Evolutionary conservation across 2,797 vertebrate genomes (phyloP).

Genomic region (Yasuhikotakia modesta): DNA sequence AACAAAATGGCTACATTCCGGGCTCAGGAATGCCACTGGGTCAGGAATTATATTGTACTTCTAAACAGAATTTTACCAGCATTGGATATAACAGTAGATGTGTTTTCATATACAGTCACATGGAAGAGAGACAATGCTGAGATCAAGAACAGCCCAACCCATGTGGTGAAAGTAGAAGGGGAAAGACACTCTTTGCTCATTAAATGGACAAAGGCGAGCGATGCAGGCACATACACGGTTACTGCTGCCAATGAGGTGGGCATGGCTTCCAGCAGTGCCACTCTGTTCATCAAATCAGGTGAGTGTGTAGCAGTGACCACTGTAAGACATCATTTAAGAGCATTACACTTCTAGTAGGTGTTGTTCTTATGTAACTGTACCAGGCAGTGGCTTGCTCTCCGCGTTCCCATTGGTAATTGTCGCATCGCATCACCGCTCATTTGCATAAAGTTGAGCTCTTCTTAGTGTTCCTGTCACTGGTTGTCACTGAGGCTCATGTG

Average conservation of each 20-base stretch:
- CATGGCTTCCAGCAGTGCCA: constrained; percentile 81
- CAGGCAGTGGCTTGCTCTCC: neutral
- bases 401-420: neutral
- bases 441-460: neutral
- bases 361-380: neutral
- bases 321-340: neutral
- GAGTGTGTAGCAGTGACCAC: constrained; percentile 58
- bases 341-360: neutral
- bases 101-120: constrained; percentile 75
- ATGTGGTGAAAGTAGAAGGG: constrained; percentile 87
- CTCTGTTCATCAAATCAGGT: constrained; percentile 88
- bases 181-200: constrained; percentile 90
- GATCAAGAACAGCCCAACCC: constrained; percentile 72
- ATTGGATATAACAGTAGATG: neutral
- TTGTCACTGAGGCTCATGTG: neutral
- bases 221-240: constrained; percentile 87
- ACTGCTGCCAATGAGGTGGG: constrained; percentile 90
- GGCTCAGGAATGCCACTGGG: too few species aligned
- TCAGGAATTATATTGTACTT: too few species aligned
- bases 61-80: neutral
- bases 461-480: neutral
- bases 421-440: neutral
- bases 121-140: constrained; percentile 84
- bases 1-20: too few species aligned
- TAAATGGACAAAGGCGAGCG: constrained; percentile 78